Evolutionary conservation across 2,113 vertebrate species (phyloP), one percentile per base, ranked within the genome.

Genomic region (Phocoena sinus): DNA sequence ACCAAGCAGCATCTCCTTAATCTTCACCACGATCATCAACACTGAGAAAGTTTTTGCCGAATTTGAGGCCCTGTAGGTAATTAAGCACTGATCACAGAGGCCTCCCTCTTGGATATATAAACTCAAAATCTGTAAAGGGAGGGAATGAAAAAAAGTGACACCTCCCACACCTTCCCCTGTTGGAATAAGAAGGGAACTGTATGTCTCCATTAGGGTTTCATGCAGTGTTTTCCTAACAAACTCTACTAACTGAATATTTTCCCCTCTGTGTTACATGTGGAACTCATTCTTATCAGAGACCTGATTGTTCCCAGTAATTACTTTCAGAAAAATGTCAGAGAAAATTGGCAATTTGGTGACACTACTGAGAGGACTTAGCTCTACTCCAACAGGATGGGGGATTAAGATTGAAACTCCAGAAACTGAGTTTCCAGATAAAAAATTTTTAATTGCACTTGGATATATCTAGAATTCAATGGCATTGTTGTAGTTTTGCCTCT

Each of bases 401-500:
- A 67, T 92, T 77, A 77, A 96, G 41, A 58, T 92, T 20, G 65
- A 89, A 84, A 79, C 56, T 89, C 85, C 84, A 79, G 36, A 96
- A 84, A 89, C 25, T 89, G 89, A 84, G 36, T 65, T 85, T 84
- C 77, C 41, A 38, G 77, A 79, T 84, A 63, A 92, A 77, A 70
- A 65, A 23, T 31, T 31, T 60, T 68, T 28, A 58, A 79, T 73
- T 80, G 25, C 33, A 56, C 36, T 89, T 47, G 62, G 36, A 18
- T 80, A 23, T 56, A 80, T 84, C 84, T 85, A 50, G 79, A 84
- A 85, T 80, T 77, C 53, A 67, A 58, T 71, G 9, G 3, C 53
- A 23, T 13, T 28, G 17, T 68, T n/a, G 18, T 83, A 56, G 17
- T 77, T 79, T 79, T 80, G 44, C 33, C 63, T 63, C 60, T 83